Evolutionary conservation across 2,797 vertebrate genomes (phyloP).

Genomic region (Synanceia verrucosa): DNA sequence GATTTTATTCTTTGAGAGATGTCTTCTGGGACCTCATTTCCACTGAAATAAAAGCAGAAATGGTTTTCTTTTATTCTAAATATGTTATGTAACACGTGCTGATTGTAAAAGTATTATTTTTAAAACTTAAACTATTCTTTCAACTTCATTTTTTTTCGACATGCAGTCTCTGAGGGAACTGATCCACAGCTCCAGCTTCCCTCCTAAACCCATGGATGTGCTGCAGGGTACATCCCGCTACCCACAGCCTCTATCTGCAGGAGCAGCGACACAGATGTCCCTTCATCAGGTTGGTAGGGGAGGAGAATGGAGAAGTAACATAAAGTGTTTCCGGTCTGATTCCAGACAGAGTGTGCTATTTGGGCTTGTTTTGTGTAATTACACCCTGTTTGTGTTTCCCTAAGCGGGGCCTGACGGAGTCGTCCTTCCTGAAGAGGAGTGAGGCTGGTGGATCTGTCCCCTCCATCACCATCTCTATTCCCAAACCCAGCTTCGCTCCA

Average conservation of each 20-base stretch:
- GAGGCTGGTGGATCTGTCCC: constrained; percentile 64
- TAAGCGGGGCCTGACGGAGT: constrained; percentile 75
- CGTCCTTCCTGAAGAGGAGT: constrained; percentile 75
- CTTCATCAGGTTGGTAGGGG: constrained; percentile 75
- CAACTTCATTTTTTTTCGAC: neutral
- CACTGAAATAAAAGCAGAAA: neutral
- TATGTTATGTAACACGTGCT: too few species aligned
- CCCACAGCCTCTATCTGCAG: constrained; percentile 63
- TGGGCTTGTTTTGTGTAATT: neutral
- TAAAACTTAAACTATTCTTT: neutral
- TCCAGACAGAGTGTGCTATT: neutral
- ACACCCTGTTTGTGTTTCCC: neutral
- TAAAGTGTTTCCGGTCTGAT: neutral
- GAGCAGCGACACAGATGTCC: constrained; percentile 64
- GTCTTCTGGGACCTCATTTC: neutral
- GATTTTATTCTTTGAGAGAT: neutral
- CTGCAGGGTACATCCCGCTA: constrained; percentile 75
- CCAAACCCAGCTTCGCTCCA: constrained; percentile 69
- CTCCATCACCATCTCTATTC: constrained; percentile 72
- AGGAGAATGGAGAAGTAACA: neutral
- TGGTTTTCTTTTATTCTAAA: neutral
- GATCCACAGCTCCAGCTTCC: constrained; percentile 73
- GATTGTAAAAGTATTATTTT: neutral
- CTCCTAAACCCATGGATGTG: constrained; percentile 75
- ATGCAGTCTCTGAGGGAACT: constrained; percentile 78